Evolutionary conservation across 2,113 vertebrate genomes (phyloP).

Genomic region (Upupa epops): DNA sequence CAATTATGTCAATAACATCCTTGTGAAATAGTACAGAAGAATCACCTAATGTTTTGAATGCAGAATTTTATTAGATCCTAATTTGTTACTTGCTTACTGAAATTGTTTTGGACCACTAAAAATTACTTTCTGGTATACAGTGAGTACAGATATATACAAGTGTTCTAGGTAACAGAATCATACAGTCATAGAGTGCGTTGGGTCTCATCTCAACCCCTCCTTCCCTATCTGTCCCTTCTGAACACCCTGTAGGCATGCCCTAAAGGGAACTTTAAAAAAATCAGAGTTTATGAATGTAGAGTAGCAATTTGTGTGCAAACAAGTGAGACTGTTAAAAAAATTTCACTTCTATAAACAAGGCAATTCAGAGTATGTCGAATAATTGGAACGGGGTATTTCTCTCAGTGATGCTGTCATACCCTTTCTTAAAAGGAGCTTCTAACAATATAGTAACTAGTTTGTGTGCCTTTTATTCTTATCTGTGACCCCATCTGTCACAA

Average conservation of each 20-base stretch:
- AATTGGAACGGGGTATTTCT: not conserved
- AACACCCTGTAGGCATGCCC: not conserved
- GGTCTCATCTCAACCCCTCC: too few species aligned
- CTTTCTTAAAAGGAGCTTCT: not conserved
- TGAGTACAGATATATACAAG: not conserved
- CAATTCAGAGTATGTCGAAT: not conserved
- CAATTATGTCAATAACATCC: not conserved
- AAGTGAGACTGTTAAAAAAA: not conserved
- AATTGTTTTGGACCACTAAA: not conserved
- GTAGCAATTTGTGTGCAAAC: not conserved
- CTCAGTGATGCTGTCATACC: not conserved
- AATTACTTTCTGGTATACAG: not conserved
- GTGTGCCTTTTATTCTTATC: slow-evolving; percentile 2
- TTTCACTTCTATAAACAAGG: not conserved
- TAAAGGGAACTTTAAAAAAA: not conserved
- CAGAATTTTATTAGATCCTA: not conserved
- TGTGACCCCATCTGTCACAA: slow-evolving; percentile 10
- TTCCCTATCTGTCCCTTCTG: too few species aligned
- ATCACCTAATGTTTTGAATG: not conserved
- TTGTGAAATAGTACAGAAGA: not conserved
- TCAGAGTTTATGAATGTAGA: not conserved
- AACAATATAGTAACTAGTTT: slow-evolving; percentile 5
- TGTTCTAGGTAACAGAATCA: not conserved
- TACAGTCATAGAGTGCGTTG: too few species aligned
- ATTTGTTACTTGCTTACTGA: not conserved